Evolutionary conservation across 2,797 vertebrate species (phyloP), one percentile per base, ranked within the genome.

Genomic region (Hephaestus fuliginosus): DNA sequence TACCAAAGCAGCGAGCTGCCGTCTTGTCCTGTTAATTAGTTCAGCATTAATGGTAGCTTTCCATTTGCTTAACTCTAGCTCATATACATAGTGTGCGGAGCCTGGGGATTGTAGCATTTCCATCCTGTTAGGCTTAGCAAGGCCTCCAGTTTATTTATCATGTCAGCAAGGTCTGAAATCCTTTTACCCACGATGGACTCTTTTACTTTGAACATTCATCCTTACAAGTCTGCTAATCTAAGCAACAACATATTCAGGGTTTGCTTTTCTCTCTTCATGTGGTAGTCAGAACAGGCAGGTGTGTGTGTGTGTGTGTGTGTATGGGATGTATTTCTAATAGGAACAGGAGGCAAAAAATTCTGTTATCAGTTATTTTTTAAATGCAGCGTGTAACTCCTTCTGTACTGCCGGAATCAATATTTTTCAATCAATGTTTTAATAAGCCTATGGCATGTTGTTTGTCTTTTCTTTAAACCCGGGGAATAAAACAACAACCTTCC

Each of bases 11-110:
- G 63, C 18, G 72, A 48, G 56, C 70, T 44, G 53, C 76, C 74
- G 69, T 67, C 48, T 44, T 76, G 72, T 39, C 18, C 0, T 61
- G 46, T 83, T 88, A 76, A 88, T 90, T 80, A 73, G 80, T 87
- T 86, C 57, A 76, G 72, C 75, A 83, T 75, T 85, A 81, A 82
- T 52, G 28, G 63, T 28, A 58, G 61, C 60, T 68, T 74, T 79
- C 67, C 62, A 56, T 68, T 87, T 65, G 44, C 67, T 78, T 76
- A 77, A 63, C 64, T 84, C 72, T 0, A 33, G 36, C 58, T 82
- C 63, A 75, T 80, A n/a, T 49, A 56, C 46, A 44, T 20, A 13
- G 48, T 46, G n/a, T 25, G 28, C 8, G 10, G 30, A 36, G 63
- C 78, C 20, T 7, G 8, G 22, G 72, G 18, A 41, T 33, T 17